These are phyloP conservation scores for Campylorhamphus procurvoides DNA, from an alignment of 2,113 vertebrate species.

Conservation along the genomic window DNA sequence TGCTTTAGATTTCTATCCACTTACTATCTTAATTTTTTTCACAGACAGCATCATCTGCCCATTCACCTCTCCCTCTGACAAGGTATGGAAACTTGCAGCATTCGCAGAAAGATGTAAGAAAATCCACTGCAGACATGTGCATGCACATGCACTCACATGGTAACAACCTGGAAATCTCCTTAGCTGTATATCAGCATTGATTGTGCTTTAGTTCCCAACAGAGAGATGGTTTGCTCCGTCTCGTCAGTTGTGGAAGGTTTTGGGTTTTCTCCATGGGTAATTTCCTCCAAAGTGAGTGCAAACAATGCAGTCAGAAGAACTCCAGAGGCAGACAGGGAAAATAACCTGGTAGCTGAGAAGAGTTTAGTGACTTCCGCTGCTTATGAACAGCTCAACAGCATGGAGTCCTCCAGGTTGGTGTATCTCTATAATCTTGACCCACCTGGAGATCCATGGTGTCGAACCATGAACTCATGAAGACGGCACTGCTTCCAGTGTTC, in stretches of 20 bases:
- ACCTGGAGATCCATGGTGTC: conserved; percentile 85
- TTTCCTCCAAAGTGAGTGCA: background rate
- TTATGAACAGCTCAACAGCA: conserved; percentile 81
- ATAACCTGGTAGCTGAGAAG: conserved; percentile 12
- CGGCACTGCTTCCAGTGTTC: conserved; percentile 52
- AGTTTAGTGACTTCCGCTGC: conserved; percentile 61
- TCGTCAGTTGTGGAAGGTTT: background rate
- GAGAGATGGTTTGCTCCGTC: background rate
- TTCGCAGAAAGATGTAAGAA: background rate
- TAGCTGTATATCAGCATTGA: background rate
- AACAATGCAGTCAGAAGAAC: background rate
- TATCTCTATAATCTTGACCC: conserved; percentile 80
- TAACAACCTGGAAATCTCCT: background rate
- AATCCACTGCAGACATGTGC: background rate
- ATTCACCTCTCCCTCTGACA: background rate
- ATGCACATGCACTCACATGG: fast-evolving
- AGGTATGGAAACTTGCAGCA: background rate
- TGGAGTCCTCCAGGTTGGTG: conserved; percentile 86
- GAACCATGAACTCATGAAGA: conserved; percentile 76
- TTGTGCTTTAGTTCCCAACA: background rate
- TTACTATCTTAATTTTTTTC: background rate
- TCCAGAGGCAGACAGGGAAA: background rate
- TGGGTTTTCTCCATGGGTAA: background rate
- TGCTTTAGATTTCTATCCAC: background rate
- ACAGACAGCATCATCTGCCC: background rate